Base-by-base conservation (phyloP, 2,888 invertebrate species). In the Stenodera caucasica region DNA sequence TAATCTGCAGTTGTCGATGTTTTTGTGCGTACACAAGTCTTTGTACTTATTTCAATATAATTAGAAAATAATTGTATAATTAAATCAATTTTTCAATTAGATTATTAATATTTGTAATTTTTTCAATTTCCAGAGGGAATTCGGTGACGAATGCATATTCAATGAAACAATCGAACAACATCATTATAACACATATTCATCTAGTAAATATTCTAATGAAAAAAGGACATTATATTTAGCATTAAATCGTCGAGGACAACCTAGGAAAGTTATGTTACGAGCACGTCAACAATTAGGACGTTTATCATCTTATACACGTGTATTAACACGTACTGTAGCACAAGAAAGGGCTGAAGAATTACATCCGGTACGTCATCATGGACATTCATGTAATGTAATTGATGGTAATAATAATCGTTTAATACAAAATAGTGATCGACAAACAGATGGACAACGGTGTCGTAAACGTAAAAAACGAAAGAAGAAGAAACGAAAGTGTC, bases 111-210 rank as follows among this genome's bases (percentile, higher is more conserved):
- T 21, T 12, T n/a, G 9, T 11, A 21, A 45, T 32, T 52, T 52
- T 7, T 52, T 21, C 80, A 83, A 86, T 85, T 91, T 90, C 75
- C 91, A 93, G 92, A 89, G 87, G 83, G 89, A 90, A 81, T 91
- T 90, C 84, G 88, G 88, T 78, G 88, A 90, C 79, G 84, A 83
- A 73, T 94, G 93, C 84, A 86, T 92, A 79, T 92, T 93, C 86
- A 90, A 91, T 82, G 93, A 93, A 83, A 89, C 88, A 78, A 88
- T 92, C 81, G 92, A 90, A 81, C 88, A 89, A 80, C 89, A 92
- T 81, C 88, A 91, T 80, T 93, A 92, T 84, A 93, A 92, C 81
- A 91, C 90, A 60, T 94, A 93, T 82, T 90, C 91, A 74, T 89
- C 89, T 71, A 85, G 85, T 64, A 87, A 88, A 79, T 88, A 88